phyloP scores from a whole-genome alignment of 2,797 vertebrate species.

The Linurgus olivaceus region DNA sequence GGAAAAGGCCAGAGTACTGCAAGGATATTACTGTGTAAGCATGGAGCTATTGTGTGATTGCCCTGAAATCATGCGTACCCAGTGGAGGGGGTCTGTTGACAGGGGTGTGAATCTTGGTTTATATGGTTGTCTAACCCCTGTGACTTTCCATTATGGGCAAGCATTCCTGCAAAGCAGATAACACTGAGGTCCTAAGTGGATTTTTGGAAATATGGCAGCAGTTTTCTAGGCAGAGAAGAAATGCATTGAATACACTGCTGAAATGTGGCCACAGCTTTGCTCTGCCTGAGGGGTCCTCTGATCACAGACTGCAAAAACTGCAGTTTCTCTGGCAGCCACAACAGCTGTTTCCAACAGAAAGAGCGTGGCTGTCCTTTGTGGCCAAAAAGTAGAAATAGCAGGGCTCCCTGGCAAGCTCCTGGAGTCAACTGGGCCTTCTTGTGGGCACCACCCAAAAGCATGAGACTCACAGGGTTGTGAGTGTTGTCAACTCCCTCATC shows the following conservation, averaged over 20 bases:
- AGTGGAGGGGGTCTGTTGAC: background rate
- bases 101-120: background rate
- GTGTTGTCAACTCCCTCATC: background rate
- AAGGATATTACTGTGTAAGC: background rate
- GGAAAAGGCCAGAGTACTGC: background rate
- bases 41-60: background rate
- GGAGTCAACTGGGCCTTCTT: background rate
- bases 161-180: background rate
- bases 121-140: background rate
- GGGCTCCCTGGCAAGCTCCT: background rate
- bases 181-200: fast-evolving
- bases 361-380: fast-evolving
- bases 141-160: background rate
- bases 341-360: background rate
- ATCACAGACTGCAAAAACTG: background rate
- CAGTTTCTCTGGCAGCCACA: background rate
- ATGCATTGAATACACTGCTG: background rate
- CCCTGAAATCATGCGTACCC: background rate
- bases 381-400: background rate
- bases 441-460: background rate
- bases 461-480: background rate
- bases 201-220: background rate
- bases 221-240: background rate
- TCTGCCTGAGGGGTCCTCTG: background rate
- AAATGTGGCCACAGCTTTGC: background rate